Evolutionary conservation across 30 jellyfish, hydroid and myxozoan species (phyloP), one percentile per base, ranked within the genome.

Genomic region (Turritopsis rubra): DNA sequence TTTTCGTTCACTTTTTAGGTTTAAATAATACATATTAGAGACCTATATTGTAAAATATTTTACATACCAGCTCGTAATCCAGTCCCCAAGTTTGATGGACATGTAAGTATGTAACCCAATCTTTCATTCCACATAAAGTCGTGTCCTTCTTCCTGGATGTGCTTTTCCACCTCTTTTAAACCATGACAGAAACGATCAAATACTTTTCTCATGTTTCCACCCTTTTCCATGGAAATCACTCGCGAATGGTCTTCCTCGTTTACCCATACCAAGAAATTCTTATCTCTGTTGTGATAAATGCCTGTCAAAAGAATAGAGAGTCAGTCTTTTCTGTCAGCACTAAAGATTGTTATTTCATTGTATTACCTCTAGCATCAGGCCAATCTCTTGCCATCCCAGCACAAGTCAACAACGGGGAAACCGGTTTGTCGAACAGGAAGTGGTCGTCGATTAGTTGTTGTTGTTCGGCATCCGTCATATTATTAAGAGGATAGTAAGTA

Each of bases 301-400:
- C 77, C 77, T 68, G 19, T n/a, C 9, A 68, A 66, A 66, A 66
- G 29, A 27, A 7, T 7, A 68, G 28, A 7, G 0, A 68, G 16
- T n/a, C 9, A 68, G 7, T 23, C 30, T 7, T 60, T 60, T 66
- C 30, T 68, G 77, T n/a, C 77, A 68, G 9, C 17, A 7, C 28
- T 22, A n/a, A 27, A 68, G 9, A 9, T 68, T 1, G 16, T 23
- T 75, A 24, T 87, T 87, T 79, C 81, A 91, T 86, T 86, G 83
- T 68, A 81, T n/a, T 88, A 29, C 96, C 96, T 18, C 96, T 85
- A 8, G 91, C 96, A 82, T 88, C 96, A 24, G 96, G 96, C 96
- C 96, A 88, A 72, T 91, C 97, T 31, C 97, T 94, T 52, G 97
- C 92, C 97, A 91, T 91, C 16, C 97, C 90, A 1, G 97, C 92